Evolutionary conservation across 2,113 vertebrate species (phyloP).

Genomic region (Cavia aperea): DNA sequence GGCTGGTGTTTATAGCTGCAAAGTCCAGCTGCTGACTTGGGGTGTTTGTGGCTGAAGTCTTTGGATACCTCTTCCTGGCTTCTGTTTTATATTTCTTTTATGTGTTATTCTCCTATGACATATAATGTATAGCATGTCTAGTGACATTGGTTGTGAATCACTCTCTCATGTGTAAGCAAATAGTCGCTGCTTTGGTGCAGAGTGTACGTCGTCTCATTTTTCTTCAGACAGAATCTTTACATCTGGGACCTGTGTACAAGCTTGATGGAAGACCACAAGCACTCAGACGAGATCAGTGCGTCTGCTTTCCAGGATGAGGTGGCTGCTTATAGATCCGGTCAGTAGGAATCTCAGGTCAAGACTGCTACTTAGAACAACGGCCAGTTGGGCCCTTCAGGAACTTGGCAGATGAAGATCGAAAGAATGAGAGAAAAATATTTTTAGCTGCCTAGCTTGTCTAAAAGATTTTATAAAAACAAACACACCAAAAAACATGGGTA

Average conservation of each 20-base stretch:
- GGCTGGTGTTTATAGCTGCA: background rate
- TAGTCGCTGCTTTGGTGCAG: background rate
- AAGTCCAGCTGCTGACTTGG: background rate
- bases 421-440: background rate
- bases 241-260: background rate
- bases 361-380: no score
- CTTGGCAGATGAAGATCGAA: background rate
- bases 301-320: background rate
- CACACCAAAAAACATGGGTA: background rate
- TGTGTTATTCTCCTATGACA: background rate
- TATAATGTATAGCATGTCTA: background rate
- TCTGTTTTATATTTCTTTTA: conserved; percentile 17
- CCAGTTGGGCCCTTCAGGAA: background rate
- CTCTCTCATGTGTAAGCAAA: conserved; percentile 12
- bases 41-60: background rate
- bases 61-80: background rate
- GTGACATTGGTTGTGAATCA: background rate
- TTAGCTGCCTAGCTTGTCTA: background rate
- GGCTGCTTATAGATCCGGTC: background rate
- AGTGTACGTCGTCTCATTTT: background rate
- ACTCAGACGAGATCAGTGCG: background rate
- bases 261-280: background rate
- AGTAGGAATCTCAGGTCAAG: background rate
- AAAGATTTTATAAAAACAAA: background rate
- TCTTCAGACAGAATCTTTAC: background rate